Conservation (phyloP, 2,888 invertebrate genomes). For the Mythimna impura region DNA sequence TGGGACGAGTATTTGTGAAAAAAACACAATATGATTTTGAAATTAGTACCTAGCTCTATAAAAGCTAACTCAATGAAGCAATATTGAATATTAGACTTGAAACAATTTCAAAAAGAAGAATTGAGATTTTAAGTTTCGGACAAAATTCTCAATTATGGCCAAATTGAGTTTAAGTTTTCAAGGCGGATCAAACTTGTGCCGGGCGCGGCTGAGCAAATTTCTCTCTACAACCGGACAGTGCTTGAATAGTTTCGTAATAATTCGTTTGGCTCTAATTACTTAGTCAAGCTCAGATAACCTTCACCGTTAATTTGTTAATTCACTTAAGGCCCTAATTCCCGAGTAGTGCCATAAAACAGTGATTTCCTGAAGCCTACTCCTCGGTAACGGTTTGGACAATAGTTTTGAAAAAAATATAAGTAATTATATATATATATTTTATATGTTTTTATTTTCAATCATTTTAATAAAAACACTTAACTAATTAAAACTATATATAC, state of each 20-base stretch:
- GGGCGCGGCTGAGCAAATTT: slow-evolving; percentile 20
- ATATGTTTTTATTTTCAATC: too few relatives aligned
- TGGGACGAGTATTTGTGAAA: background rate
- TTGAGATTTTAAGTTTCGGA: slow-evolving; percentile 29
- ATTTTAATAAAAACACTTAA: too few relatives aligned
- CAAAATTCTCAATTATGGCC: slow-evolving; percentile 18
- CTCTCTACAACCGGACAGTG: slow-evolving; percentile 27
- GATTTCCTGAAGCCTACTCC: too few relatives aligned
- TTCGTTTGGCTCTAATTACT: slow-evolving; percentile 41
- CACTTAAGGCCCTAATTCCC: too few relatives aligned
- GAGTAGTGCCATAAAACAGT: too few relatives aligned
- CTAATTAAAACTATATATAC: too few relatives aligned
- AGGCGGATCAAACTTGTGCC: slow-evolving; percentile 14
- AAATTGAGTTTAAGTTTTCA: slow-evolving; percentile 34
- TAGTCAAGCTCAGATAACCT: slow-evolving; percentile 13
- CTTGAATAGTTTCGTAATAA: slow-evolving; percentile 44
- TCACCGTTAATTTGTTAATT: slow-evolving; percentile 10
- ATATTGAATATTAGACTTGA: background rate
- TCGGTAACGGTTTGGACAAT: too few relatives aligned
- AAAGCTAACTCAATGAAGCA: background rate
- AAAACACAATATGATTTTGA: background rate
- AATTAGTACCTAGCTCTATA: background rate
- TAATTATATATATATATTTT: too few relatives aligned
- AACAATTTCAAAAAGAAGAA: slow-evolving; percentile 7
- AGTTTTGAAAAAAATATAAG: too few relatives aligned